Percentiles rank a stretch among this genome's conserved stretches.
phyloP scores from a whole-genome alignment of 1,140 invertebrate species.

The Trichogramma pretiosum region DNA sequence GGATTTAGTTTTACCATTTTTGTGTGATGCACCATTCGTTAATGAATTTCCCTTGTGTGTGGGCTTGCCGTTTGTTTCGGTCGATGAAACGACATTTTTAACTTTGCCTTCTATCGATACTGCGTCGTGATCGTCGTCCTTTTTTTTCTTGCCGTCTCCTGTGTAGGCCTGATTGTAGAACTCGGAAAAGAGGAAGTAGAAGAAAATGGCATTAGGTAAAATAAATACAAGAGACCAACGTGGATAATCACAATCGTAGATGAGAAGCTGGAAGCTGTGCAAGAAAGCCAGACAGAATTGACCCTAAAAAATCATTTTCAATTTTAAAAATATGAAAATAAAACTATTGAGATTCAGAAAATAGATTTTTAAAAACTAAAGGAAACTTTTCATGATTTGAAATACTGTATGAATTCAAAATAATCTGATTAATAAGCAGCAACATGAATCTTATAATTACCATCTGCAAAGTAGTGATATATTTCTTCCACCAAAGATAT shows the following conservation, averaged over 20 bases:
- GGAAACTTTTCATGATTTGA: no score
- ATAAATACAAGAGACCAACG: slow-evolving; percentile 61
- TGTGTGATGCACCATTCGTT: neutral
- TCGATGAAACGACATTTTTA: slow-evolving; percentile 18
- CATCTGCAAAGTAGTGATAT: slow-evolving; percentile 75
- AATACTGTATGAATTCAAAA: no score
- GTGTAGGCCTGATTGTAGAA: slow-evolving; percentile 68
- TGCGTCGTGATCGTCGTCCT: neutral
- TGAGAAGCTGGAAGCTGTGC: slow-evolving; percentile 71
- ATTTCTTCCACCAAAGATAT: slow-evolving; percentile 74
- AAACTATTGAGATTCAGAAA: no score
- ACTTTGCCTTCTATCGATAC: slow-evolving; percentile 17
- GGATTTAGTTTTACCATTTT: slow-evolving; percentile 5
- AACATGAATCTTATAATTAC: slow-evolving; percentile 51
- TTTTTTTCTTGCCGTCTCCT: slow-evolving; percentile 12
- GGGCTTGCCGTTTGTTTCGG: neutral
- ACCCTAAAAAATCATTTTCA: slow-evolving; percentile 46
- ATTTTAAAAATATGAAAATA: slow-evolving; percentile 6
- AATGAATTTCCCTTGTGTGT: neutral
- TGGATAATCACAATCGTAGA: slow-evolving; percentile 80
- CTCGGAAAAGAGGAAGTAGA: slow-evolving; percentile 70
- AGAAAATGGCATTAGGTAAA: slow-evolving; percentile 71
- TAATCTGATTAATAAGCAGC: no score
- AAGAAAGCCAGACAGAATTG: slow-evolving; percentile 70
- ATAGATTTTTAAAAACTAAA: no score